phyloP scores from a whole-genome alignment of 2,888 invertebrate genomes.

The Volucella inanis region DNA sequence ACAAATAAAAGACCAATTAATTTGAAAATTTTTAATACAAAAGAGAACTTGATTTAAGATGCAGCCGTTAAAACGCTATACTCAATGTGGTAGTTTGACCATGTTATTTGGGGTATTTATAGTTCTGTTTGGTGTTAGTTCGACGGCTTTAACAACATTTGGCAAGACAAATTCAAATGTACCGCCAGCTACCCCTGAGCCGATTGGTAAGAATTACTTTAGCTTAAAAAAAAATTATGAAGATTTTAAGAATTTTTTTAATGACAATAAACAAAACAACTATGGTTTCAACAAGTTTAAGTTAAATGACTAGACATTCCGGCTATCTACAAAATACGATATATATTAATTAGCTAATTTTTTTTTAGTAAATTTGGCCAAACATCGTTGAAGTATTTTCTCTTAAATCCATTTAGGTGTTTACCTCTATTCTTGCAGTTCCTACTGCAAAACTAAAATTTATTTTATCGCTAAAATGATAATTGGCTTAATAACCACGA shows the following conservation, averaged over 20 bases:
- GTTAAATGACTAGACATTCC: too few species aligned
- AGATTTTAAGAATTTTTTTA: not conserved
- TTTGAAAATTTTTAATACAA: constrained; percentile 10
- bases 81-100: constrained; percentile 83
- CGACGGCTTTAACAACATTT: constrained; percentile 88
- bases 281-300: not conserved
- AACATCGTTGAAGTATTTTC: too few species aligned
- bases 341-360: too few species aligned
- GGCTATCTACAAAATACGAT: too few species aligned
- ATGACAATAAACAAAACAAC: not conserved
- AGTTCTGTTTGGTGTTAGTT: constrained; percentile 83
- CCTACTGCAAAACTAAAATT: too few species aligned
- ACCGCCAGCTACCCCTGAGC: constrained; percentile 85
- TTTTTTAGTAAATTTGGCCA: too few species aligned
- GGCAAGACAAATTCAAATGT: constrained; percentile 87
- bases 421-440: too few species aligned
- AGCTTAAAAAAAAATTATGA: not conserved
- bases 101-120: constrained; percentile 83
- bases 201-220: constrained; percentile 84
- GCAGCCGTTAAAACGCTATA: constrained; percentile 83
- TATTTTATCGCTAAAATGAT: too few species aligned
- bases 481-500: too few species aligned
- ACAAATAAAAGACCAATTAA: not conserved
- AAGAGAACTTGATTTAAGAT: constrained; percentile 76
- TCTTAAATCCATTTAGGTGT: too few species aligned